Conservation (phyloP, 2,888 invertebrate species). For the Lypha dubia region DNA sequence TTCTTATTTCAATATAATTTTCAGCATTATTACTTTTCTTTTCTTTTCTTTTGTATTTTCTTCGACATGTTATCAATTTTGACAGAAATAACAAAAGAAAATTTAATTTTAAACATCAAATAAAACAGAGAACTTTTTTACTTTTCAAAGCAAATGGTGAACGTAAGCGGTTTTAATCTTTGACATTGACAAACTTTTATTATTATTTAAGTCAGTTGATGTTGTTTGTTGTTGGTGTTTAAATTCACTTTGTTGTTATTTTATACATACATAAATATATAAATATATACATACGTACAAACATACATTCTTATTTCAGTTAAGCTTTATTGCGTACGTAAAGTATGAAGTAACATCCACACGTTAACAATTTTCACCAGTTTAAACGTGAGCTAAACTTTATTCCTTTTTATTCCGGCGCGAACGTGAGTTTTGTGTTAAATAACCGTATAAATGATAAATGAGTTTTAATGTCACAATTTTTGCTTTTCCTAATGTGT, state of each 20-base stretch:
- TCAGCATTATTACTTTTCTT: not conserved
- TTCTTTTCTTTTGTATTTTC: conserved; percentile 3
- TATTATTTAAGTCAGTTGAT: conserved; percentile 25
- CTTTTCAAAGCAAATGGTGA: conserved; percentile 17
- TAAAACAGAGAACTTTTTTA: conserved; percentile 48
- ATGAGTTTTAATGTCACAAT: conserved; percentile 67
- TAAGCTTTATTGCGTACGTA: conserved; percentile 71
- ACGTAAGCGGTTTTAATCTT: conserved; percentile 39
- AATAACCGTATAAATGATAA: conserved; percentile 73
- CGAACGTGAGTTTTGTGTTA: conserved; percentile 60
- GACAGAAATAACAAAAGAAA: conserved; percentile 4
- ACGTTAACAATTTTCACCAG: conserved; percentile 61
- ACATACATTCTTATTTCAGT: no score
- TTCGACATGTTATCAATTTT: conserved; percentile 46
- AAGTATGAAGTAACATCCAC: conserved; percentile 63
- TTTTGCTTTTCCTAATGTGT: conserved; percentile 4
- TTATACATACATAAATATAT: no score
- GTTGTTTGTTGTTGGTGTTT: conserved; percentile 27
- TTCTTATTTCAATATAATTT: not conserved
- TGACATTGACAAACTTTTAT: conserved; percentile 57
- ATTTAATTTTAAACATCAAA: conserved; percentile 1
- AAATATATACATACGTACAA: no score
- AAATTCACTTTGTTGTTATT: conserved; percentile 10
- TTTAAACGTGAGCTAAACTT: conserved; percentile 56
- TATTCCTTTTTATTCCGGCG: conserved; percentile 1